Evolutionary conservation across 2,888 invertebrate genomes (phyloP).

Genomic region (Caenorhabditis sulstoni): DNA sequence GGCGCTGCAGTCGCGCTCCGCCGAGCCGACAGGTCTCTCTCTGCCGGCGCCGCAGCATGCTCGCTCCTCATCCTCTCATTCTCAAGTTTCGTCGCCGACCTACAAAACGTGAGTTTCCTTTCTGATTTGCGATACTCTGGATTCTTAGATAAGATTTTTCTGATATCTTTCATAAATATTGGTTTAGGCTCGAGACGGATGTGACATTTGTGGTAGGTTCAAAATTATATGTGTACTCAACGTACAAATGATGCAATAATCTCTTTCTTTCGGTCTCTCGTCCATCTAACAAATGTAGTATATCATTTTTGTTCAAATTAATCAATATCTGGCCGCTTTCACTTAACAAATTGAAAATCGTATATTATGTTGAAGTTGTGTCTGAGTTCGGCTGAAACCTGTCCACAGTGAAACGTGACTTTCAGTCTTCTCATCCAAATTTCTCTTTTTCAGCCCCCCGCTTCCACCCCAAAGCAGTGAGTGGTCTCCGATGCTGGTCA

Average conservation of each 20-base stretch:
- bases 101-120: slow-evolving; percentile 42
- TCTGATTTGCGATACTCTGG: too few relatives aligned
- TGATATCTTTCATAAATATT: neutral
- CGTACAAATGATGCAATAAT: slow-evolving; percentile 25
- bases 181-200: slow-evolving; percentile 53
- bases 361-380: slow-evolving; percentile 6
- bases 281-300: slow-evolving; percentile 29
- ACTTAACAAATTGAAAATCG: neutral
- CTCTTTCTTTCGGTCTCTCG: slow-evolving; percentile 2
- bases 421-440: neutral
- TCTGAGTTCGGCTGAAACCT: neutral
- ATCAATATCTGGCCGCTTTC: neutral
- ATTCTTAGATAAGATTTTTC: neutral
- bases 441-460: slow-evolving; percentile 12
- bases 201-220: slow-evolving; percentile 52
- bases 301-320: neutral
- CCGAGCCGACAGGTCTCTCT: slow-evolving; percentile 1
- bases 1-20: slow-evolving; percentile 41
- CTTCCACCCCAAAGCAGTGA: slow-evolving; percentile 45
- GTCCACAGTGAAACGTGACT: neutral
- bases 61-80: slow-evolving; percentile 36
- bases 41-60: slow-evolving; percentile 24
- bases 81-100: slow-evolving; percentile 44
- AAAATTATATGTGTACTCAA: slow-evolving; percentile 14
- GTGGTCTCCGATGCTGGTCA: slow-evolving; percentile 54